Evolutionary conservation across 2,888 invertebrate genomes (phyloP).

Genomic region (Coenonympha arcania): DNA sequence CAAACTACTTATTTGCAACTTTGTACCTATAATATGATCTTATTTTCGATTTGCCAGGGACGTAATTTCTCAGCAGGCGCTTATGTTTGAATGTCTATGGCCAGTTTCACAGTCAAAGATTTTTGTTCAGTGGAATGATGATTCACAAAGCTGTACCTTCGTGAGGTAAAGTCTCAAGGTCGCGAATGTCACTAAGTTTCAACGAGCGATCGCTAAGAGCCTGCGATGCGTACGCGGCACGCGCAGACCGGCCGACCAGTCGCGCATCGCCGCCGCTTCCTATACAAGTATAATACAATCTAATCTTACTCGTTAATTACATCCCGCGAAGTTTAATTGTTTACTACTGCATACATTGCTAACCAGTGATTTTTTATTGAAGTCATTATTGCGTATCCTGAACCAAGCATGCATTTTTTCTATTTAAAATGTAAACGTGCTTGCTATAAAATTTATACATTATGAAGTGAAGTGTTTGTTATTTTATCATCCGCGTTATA

Average conservation of each 20-base stretch:
- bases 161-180: conserved; percentile 48
- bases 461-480: neutral
- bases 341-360: no score
- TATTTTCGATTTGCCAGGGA: no score
- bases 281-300: no score
- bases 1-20: no score
- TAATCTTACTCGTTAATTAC: conserved; percentile 38
- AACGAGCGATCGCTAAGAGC: conserved; percentile 30
- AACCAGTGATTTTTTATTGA: conserved; percentile 2
- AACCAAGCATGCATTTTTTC: no score
- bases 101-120: no score
- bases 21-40: no score
- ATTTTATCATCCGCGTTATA: neutral
- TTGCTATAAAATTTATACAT: neutral
- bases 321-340: conserved; percentile 23
- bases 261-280: conserved; percentile 30
- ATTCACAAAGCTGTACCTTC: conserved; percentile 36
- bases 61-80: no score
- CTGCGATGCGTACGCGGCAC: conserved; percentile 41
- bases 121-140: no score
- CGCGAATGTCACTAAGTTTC: conserved; percentile 47
- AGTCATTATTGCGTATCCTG: neutral
- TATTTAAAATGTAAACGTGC: no score
- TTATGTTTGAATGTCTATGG: no score
- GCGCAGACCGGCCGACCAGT: conserved; percentile 33